Conservation (phyloP, 2,888 invertebrate genomes). For the Willowsia nigromaculata region DNA sequence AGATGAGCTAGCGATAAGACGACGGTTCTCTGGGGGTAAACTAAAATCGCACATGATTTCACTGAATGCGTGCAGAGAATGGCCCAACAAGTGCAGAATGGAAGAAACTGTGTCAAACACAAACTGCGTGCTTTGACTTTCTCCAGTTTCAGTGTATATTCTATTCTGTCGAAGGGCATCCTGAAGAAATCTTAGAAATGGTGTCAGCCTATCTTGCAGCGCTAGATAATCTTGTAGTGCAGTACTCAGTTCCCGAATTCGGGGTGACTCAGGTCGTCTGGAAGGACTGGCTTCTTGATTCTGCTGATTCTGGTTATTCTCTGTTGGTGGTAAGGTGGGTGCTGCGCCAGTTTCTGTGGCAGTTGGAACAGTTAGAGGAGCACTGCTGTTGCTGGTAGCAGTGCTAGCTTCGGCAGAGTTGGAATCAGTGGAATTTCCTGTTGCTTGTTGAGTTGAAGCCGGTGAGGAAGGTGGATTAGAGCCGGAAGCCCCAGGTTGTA, state of each 20-base stretch:
- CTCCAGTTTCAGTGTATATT: constrained; percentile 60
- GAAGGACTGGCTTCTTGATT: constrained; percentile 34
- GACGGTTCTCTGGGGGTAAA: constrained; percentile 85
- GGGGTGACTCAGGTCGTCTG: constrained; percentile 73
- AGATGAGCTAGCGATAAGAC: constrained; percentile 85
- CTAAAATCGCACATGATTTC: constrained; percentile 89
- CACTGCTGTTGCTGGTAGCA: not conserved
- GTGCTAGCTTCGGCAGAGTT: no score
- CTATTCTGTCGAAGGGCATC: constrained; percentile 72
- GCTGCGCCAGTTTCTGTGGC: not conserved
- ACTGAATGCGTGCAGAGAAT: constrained; percentile 93
- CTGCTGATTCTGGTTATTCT: not conserved
- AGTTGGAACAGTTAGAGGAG: not conserved
- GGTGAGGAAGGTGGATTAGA: not conserved
- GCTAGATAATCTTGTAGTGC: constrained; percentile 75
- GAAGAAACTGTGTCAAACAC: constrained; percentile 88
- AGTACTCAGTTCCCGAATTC: constrained; percentile 74
- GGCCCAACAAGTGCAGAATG: constrained; percentile 91
- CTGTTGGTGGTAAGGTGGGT: not conserved
- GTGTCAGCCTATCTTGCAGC: constrained; percentile 75
- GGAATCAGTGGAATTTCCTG: not conserved
- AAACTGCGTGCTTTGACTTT: constrained; percentile 82
- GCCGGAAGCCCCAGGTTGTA: constrained; percentile 8
- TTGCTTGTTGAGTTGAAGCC: not conserved
- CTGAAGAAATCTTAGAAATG: constrained; percentile 75